phyloP scores from a whole-genome alignment of 2,888 invertebrate genomes.

The Leucophora obtusa region DNA sequence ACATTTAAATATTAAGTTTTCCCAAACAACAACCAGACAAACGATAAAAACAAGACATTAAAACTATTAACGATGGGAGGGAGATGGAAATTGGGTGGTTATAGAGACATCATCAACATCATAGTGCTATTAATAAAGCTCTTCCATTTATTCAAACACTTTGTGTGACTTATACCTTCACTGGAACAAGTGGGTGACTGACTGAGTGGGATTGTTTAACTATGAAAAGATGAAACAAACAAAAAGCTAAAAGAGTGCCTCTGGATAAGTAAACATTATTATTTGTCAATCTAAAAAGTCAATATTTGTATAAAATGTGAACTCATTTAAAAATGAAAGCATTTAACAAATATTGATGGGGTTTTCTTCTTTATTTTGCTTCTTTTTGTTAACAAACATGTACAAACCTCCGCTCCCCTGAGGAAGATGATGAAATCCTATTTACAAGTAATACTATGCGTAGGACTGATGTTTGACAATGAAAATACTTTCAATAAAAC shows the following conservation, averaged over 20 bases:
- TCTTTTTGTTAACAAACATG: not conserved
- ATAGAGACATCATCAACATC: not conserved
- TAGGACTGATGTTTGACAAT: too few relatives aligned
- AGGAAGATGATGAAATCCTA: too few relatives aligned
- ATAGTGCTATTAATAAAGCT: not conserved
- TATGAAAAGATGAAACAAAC: not conserved
- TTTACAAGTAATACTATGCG: too few relatives aligned
- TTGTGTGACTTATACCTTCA: too few relatives aligned
- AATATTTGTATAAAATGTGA: conserved; percentile 54
- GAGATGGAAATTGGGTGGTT: not conserved
- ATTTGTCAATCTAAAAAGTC: conserved; percentile 58
- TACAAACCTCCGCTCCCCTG: not conserved
- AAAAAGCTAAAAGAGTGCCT: not conserved
- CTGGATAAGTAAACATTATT: conserved; percentile 36
- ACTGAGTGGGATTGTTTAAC: not conserved
- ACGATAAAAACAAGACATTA: not conserved
- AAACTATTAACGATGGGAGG: not conserved
- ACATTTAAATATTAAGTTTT: conserved; percentile 29
- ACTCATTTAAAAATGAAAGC: conserved; percentile 58
- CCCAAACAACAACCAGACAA: not conserved
- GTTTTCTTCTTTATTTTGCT: conserved; percentile 16
- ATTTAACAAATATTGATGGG: conserved; percentile 48
- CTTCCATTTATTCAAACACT: not conserved
- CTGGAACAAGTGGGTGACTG: not conserved
- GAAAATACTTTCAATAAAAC: too few relatives aligned